phyloP scores from a whole-genome alignment of 2,888 invertebrate genomes.

The Parnassius glacialis region DNA sequence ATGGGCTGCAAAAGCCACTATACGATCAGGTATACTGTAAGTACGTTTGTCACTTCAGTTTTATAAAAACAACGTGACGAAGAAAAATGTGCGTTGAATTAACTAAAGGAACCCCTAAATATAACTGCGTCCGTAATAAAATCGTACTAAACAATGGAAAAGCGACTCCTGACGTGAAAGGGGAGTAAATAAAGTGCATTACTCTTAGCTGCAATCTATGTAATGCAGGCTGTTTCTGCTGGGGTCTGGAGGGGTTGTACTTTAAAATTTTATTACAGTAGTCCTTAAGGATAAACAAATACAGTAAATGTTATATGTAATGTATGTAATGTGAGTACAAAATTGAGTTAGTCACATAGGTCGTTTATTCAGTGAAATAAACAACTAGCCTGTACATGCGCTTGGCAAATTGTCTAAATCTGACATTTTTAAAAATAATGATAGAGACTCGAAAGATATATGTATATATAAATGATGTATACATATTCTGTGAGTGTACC shows the following conservation, averaged over 20 bases:
- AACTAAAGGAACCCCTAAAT: too few relatives aligned
- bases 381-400: not conserved
- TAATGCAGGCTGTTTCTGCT: constrained; percentile 5
- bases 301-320: constrained; percentile 1
- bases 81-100: not conserved
- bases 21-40: too few relatives aligned
- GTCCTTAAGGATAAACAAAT: not conserved
- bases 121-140: too few relatives aligned
- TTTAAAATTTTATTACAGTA: constrained; percentile 16
- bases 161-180: not conserved
- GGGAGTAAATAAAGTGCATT: constrained; percentile 21
- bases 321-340: not conserved
- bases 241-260: constrained; percentile 7
- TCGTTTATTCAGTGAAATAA: not conserved
- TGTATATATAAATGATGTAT: too few relatives aligned
- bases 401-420: not conserved
- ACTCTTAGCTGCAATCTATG: constrained; percentile 17
- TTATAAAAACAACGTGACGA: too few relatives aligned
- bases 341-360: not conserved
- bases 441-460: not conserved
- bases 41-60: too few relatives aligned
- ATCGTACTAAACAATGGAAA: not conserved
- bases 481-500: too few relatives aligned
- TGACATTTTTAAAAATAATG: not conserved
- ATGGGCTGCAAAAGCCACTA: too few relatives aligned